Conservation (phyloP, 2,888 invertebrate genomes). For the Heliconius ismenius region DNA sequence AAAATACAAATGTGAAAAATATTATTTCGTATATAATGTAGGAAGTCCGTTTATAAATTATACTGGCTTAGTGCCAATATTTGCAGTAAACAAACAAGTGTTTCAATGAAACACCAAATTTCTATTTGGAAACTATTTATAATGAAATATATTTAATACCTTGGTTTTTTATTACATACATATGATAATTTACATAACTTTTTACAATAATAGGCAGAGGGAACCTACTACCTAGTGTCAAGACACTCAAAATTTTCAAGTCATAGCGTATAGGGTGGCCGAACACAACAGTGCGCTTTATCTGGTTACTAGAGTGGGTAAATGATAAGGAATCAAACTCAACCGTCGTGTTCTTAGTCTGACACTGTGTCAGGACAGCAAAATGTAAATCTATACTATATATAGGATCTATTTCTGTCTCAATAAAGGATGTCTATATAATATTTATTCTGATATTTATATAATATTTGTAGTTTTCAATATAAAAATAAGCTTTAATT, state of each 20-base stretch:
- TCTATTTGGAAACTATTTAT: neutral
- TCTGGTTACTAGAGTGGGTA: neutral
- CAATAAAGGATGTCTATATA: neutral
- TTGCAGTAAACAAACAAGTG: slow-evolving; percentile 1
- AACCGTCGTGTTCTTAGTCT: neutral
- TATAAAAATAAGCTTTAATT: neutral
- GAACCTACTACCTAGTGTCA: too few species aligned
- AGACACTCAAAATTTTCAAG: too few species aligned
- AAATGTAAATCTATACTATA: neutral
- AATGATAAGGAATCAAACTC: neutral
- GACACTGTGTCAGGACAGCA: neutral
- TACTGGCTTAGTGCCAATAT: neutral
- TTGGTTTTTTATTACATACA: too few species aligned
- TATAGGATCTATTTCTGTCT: neutral
- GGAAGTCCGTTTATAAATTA: neutral
- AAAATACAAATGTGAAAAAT: neutral
- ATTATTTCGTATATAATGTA: neutral
- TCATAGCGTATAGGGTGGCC: too few species aligned
- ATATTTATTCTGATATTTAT: neutral
- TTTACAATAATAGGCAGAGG: too few species aligned
- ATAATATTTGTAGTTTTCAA: neutral
- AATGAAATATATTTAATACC: neutral
- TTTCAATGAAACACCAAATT: neutral
- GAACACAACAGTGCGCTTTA: neutral
- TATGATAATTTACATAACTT: too few species aligned